Evolutionary conservation across 2,113 vertebrate genomes (phyloP).

Genomic region (Sander vitreus): DNA sequence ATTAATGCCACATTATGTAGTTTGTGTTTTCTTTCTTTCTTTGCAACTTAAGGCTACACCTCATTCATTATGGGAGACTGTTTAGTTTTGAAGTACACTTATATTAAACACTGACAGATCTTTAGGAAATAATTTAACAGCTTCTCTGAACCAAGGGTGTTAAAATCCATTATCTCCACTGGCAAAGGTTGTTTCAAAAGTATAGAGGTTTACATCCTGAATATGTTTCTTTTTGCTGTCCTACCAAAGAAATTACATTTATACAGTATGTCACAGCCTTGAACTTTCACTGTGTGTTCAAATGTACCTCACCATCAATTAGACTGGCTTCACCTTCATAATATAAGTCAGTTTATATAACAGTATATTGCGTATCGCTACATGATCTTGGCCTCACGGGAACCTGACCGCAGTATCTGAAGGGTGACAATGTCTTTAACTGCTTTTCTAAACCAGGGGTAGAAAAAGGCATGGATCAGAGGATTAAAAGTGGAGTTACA

Average conservation of each 20-base stretch:
- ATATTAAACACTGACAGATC: neutral
- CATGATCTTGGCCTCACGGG: neutral
- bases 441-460: slow-evolving; percentile 2
- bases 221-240: neutral
- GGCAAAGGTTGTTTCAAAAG: neutral
- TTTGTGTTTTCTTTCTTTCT: neutral
- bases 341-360: neutral
- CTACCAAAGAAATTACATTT: neutral
- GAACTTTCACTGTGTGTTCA: neutral
- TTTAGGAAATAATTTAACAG: neutral
- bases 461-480: slow-evolving; percentile 13
- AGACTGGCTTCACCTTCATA: neutral
- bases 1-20: neutral
- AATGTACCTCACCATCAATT: neutral
- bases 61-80: neutral
- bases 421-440: neutral
- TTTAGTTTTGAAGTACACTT: neutral
- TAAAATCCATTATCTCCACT: neutral
- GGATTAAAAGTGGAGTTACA: slow-evolving; percentile 17
- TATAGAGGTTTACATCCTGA: neutral
- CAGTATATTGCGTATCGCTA: neutral
- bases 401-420: slow-evolving; percentile 4
- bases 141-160: neutral
- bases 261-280: neutral
- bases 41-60: neutral